These are phyloP conservation scores for Holocentrus rufus DNA, from an alignment of 2,797 vertebrate species.

Conservation along the genomic window DNA sequence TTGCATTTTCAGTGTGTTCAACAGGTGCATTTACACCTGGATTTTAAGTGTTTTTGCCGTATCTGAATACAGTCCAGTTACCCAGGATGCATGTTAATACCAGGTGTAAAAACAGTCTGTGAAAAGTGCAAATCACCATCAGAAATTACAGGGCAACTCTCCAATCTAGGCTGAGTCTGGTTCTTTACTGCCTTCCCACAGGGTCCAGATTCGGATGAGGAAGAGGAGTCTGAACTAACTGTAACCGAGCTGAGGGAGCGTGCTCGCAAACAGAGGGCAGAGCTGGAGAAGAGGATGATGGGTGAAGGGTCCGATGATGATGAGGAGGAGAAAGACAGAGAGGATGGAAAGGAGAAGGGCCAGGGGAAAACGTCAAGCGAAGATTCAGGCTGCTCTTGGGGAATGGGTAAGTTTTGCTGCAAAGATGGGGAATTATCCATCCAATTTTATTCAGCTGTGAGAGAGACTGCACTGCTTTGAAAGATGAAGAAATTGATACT, in stretches of 20 bases:
- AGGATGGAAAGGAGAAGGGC: conserved; percentile 25
- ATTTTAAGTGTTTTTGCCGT: too few species aligned
- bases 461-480: background rate
- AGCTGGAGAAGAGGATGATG: conserved; percentile 92
- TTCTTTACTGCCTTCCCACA: conserved; percentile 52
- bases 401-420: conserved; percentile 87
- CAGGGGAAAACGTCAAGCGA: conserved; percentile 72
- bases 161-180: background rate
- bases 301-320: conserved; percentile 93
- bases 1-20: too few species aligned
- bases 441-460: background rate
- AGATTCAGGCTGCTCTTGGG: conserved; percentile 92
- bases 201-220: conserved; percentile 95
- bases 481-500: too few species aligned
- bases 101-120: too few species aligned
- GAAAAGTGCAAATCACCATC: too few species aligned
- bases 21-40: too few species aligned
- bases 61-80: too few species aligned
- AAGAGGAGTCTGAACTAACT: conserved; percentile 91
- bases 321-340: conserved; percentile 65
- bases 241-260: conserved; percentile 91
- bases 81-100: too few species aligned
- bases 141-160: background rate
- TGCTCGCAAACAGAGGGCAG: conserved; percentile 85
- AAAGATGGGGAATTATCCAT: background rate